Evolutionary conservation across 1,140 invertebrate genomes (phyloP), one percentile per base, ranked within the genome.

Genomic region (Parasteatoda tepidariorum): DNA sequence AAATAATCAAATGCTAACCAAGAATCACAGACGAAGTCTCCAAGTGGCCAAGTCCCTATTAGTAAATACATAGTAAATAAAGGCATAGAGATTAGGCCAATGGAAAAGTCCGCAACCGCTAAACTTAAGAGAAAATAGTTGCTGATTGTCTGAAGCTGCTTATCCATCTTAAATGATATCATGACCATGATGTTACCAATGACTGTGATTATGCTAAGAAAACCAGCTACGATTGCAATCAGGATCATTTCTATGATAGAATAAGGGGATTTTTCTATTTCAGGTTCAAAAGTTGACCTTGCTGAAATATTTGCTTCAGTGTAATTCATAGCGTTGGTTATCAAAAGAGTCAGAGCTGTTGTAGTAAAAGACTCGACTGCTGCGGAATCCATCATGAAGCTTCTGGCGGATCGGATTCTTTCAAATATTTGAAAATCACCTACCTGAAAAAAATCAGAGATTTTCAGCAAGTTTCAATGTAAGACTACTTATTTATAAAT

Each of bases 141-240:
- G 82, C 89, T 91, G 48, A 92, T 90, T 18, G 91, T 92, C 83
- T 91, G 91, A 38, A 92, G 87, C 78, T 90, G 89, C 76, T 89
- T 90, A 85, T 92, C 92, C 73, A 92, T 87, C 85, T 89, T 90
- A 85, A 92, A 91, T 24, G 90, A 88, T 11, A 92, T 88, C 86
- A 92, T 90, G 0, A 92, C 91, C 85, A 92, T 86, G 7, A 92
- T 85, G 86, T 92, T 92, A 9, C 91, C 91, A 24, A 89, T 76
- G 4, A 88, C 87, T 13, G 90, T 90, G 11, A 90, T 61, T 18
- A 87, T 34, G 70, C 79, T 84, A 15, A 86, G 48, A 15, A 83
- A 62, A 13, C 76, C 86, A 18, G 86, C 86, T 13, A 86, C 75
- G 15, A 84, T 61, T 22, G 83, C 84, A 38, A 83, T 83, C 2